Evolutionary conservation across 2,888 invertebrate genomes (phyloP), one percentile per base, ranked within the genome.

Genomic region (Phengaris alcon): DNA sequence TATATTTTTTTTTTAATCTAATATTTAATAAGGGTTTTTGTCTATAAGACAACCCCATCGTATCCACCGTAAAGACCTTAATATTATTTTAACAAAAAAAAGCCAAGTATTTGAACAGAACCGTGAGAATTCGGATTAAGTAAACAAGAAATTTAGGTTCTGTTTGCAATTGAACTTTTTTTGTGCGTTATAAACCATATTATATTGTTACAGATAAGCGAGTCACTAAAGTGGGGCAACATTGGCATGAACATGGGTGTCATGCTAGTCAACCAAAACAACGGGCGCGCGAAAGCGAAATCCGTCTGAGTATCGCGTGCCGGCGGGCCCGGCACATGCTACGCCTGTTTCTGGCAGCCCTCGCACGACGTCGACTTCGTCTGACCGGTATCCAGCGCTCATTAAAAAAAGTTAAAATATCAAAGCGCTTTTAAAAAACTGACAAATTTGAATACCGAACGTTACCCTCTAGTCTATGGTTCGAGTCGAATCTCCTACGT

Each of bases 161-260:
- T 22, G 22, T 59, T 10, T 22, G 59, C 12, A 35, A 59, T 10
- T 10, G n/a, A 22, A 0, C 1, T 22, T 22, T 22, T 22, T 22
- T 35, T 64, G 64, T 64, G 64, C 64, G 64, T 6, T 12, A 6
- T 59, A 57, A 57, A 12, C 54, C 13, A n/a, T 75, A 83, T 81
- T 81, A 82, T 81, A 76, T 93, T 90, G 93, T 95, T 94, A 70
- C 93, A 96, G 96, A 95, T 95, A 89, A 95, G 95, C 87, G 95
- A 95, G 90, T 95, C 95, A 85, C 93, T 95, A 80, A 95, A 95
- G 89, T 96, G 95, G 95, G 95, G 95, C 84, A 95, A 94, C 88
- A 94, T 96, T 83, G 95, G 95, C 84, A 95, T 95, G 94, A 95
- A 95, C 85, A 95, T 95, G 88, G 95, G 95, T 81, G 94, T 95